Evolutionary conservation across 2,888 invertebrate genomes (phyloP), one percentile per base, ranked within the genome.

Genomic region (Lapara coniferarum): DNA sequence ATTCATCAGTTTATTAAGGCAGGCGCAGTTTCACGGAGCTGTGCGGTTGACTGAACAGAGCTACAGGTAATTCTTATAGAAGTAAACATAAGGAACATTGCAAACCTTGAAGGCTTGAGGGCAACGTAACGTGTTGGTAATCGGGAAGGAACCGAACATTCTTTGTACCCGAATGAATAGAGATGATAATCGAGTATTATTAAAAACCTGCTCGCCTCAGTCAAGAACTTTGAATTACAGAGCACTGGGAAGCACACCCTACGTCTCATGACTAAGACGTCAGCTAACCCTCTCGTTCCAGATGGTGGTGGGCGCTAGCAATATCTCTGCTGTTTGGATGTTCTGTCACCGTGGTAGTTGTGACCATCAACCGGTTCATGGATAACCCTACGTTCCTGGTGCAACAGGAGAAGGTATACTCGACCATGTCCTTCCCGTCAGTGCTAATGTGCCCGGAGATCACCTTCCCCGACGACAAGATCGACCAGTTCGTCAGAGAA

Each of bases 391-490:
- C 89, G 0, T 85, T 72, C 70, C 76, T 89, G n/a, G 76, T 77
- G 2, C 75, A 79, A 14, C 46, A 73, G 5, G 83, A 86, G 2
- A 66, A 71, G 0, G 12, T 70, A 8, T 68, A 74, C 0, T 14
- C 2, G 0, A 3, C 13, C 2, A 75, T 73, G 52, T 66, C 66
- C 2, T 90, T 91, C 70, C 91, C 91, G 0, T 74, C 86, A 0
- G 87, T 91, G 0, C 51, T 83, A 0, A 66, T 91, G 10, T 91
- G 87, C 63, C 91, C 91, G 0, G 89, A 89, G 66, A 51, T 90
- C 0, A 57, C 74, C 0, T 90, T 78, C 57, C 79, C 79, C 0
- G 71, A 77, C 0, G 66, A 82, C 10, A 88, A 85, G 69, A 80
- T 87, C 57, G 77, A 87, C 2, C 69, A 71, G 0, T 87, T 91